phyloP scores from a whole-genome alignment of 2,888 invertebrate genomes.

The Amorpha juglandis region DNA sequence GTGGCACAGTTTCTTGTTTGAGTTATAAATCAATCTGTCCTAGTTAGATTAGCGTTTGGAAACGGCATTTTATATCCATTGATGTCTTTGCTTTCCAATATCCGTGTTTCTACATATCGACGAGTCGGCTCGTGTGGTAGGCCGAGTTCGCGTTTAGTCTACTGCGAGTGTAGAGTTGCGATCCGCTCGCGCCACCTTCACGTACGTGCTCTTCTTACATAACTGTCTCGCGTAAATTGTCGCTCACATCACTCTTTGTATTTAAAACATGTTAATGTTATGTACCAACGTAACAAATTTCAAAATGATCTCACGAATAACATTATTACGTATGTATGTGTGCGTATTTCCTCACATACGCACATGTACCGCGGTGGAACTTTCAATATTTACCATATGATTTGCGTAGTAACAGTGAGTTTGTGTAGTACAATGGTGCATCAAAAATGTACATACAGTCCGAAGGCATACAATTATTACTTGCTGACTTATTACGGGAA shows the following conservation, averaged over 20 bases:
- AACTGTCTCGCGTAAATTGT: constrained; percentile 52
- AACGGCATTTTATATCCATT: constrained; percentile 60
- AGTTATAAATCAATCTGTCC: constrained; percentile 79
- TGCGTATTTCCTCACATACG: constrained; percentile 29
- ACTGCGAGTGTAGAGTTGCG: constrained; percentile 40
- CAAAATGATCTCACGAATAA: constrained; percentile 54
- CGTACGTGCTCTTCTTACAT: constrained; percentile 43
- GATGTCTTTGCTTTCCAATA: constrained; percentile 74
- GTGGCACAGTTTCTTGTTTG: constrained; percentile 79
- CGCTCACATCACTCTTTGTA: constrained; percentile 64
- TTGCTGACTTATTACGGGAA: too few species aligned
- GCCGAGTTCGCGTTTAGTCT: constrained; percentile 41
- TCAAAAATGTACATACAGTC: neutral
- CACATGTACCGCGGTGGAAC: constrained; percentile 32
- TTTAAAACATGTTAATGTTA: constrained; percentile 65
- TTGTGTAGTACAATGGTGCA: neutral
- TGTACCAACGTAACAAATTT: constrained; percentile 60
- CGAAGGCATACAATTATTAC: neutral
- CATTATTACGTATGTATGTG: constrained; percentile 34
- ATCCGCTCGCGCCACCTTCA: constrained; percentile 46
- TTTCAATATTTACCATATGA: constrained; percentile 41
- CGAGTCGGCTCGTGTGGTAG: constrained; percentile 32
- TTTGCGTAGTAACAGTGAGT: constrained; percentile 30
- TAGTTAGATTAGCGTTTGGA: constrained; percentile 75
- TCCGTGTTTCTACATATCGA: constrained; percentile 67